These are phyloP conservation scores for Bombus waltoni DNA, from an alignment of 1,140 invertebrate species.

Conservation along the genomic window DNA sequence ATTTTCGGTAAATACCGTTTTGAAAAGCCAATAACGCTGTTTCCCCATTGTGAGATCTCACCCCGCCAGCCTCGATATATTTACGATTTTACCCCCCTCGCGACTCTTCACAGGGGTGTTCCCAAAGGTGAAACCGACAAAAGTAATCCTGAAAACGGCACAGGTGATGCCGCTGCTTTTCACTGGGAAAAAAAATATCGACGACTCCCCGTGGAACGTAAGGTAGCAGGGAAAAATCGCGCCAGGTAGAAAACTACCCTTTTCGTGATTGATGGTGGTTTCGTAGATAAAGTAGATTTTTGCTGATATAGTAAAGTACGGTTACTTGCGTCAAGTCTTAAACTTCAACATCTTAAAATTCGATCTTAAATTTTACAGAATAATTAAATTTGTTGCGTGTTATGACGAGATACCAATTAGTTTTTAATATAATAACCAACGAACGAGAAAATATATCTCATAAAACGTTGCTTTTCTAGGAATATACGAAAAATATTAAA, in stretches of 20 bases:
- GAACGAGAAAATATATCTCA: too few relatives aligned
- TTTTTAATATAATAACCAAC: too few relatives aligned
- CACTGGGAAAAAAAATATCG: slow-evolving; percentile 69
- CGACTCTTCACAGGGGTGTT: slow-evolving; percentile 61
- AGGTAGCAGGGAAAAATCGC: slow-evolving; percentile 14
- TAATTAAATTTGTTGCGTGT: too few relatives aligned
- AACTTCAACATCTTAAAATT: too few relatives aligned
- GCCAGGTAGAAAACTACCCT: slow-evolving; percentile 44
- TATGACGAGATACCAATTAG: too few relatives aligned
- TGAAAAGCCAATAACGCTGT: slow-evolving; percentile 83
- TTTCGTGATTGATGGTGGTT: background rate
- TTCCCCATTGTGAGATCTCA: slow-evolving; percentile 77
- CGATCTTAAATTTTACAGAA: too few relatives aligned
- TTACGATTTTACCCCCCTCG: slow-evolving; percentile 39
- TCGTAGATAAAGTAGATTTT: background rate
- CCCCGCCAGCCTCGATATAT: slow-evolving; percentile 42
- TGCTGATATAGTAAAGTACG: too few relatives aligned
- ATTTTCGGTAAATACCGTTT: slow-evolving; percentile 83
- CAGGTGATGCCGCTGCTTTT: slow-evolving; percentile 78
- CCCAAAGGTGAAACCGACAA: slow-evolving; percentile 74
- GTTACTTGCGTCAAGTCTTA: too few relatives aligned
- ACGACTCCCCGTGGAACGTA: slow-evolving; percentile 33
- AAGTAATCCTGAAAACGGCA: slow-evolving; percentile 80
- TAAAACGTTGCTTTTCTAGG: too few relatives aligned
- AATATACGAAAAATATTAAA: too few relatives aligned